Percentiles rank a stretch among this genome's conserved stretches.
phyloP scores from a whole-genome alignment of 2,113 vertebrate genomes.

The Ciconia maguari region DNA sequence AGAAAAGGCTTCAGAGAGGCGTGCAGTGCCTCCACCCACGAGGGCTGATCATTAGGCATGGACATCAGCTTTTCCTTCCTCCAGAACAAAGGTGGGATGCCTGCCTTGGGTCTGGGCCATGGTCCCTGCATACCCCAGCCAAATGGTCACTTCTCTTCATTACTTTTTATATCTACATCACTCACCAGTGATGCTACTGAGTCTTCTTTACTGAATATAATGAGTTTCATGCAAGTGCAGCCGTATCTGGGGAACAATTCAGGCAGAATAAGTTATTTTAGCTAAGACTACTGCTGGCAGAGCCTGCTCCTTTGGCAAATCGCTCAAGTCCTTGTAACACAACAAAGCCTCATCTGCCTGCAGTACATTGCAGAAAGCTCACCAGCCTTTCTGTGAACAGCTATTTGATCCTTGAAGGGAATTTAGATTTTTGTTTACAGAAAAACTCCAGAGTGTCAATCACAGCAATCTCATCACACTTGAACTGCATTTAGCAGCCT shows the following conservation, averaged over 20 bases:
- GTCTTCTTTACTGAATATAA: neutral
- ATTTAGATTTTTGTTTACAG: neutral
- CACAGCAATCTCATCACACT: neutral
- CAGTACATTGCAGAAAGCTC: neutral
- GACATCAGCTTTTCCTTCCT: neutral
- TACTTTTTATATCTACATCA: neutral
- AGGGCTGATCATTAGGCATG: neutral
- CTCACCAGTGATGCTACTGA: neutral
- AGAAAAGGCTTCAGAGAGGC: neutral
- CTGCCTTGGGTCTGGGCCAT: neutral
- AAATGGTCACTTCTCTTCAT: neutral
- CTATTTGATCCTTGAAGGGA: neutral
- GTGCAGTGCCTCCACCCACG: fast-evolving
- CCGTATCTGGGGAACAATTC: neutral
- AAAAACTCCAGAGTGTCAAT: neutral
- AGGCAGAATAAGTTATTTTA: constrained; percentile 3
- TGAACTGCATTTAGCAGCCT: neutral
- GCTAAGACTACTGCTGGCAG: neutral
- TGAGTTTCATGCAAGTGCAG: neutral
- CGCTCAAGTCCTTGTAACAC: neutral
- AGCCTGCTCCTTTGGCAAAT: neutral
- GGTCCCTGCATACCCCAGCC: neutral
- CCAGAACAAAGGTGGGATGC: neutral
- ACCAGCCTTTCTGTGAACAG: neutral
- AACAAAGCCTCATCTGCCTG: neutral